phyloP scores from a whole-genome alignment of 2,888 invertebrate genomes.

The Xanthorhoe spadicearia region DNA sequence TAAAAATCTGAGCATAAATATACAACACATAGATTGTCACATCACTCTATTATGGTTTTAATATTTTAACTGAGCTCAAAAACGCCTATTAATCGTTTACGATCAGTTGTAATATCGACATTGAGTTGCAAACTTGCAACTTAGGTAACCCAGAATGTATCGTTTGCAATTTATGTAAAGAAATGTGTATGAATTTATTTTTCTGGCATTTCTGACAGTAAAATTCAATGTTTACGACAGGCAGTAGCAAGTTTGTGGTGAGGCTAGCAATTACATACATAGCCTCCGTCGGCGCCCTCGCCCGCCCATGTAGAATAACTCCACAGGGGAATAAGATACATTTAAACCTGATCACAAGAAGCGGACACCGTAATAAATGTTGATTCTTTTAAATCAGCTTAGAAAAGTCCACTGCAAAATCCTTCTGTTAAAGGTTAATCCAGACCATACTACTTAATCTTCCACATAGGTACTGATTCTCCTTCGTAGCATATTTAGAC shows the following conservation, averaged over 20 bases:
- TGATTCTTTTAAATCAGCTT: not conserved
- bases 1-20: no score
- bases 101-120: not conserved
- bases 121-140: not conserved
- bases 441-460: no score
- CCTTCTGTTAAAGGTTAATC: not conserved
- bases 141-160: constrained; percentile 18
- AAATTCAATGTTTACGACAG: constrained; percentile 54
- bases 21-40: no score
- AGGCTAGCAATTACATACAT: constrained; percentile 63
- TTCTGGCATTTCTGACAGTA: constrained; percentile 39
- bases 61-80: not conserved
- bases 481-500: no score
- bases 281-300: constrained; percentile 54
- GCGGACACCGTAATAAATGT: not conserved
- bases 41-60: no score
- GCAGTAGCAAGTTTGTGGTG: constrained; percentile 53
- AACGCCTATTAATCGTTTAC: not conserved
- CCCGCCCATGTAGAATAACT: constrained; percentile 56
- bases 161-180: constrained; percentile 34
- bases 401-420: not conserved
- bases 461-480: no score
- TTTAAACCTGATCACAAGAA: not conserved
- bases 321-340: constrained; percentile 24
- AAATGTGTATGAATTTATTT: constrained; percentile 41